phyloP scores from a whole-genome alignment of 2,888 invertebrate species.

The Cenopis cana region DNA sequence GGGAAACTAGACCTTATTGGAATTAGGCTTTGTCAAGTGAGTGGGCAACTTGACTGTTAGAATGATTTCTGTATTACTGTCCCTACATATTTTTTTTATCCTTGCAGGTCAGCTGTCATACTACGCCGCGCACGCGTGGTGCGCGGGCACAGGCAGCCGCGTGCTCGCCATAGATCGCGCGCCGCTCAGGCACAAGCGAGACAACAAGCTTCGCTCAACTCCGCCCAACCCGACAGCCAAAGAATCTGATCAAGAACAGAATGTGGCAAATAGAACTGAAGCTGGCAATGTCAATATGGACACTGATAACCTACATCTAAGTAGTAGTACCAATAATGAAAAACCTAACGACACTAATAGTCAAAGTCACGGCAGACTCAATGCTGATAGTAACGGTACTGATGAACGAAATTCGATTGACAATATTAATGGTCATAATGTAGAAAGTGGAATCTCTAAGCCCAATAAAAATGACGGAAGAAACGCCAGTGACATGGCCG shows the following conservation, averaged over 20 bases:
- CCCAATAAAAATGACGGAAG: not conserved
- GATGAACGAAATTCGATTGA: not conserved
- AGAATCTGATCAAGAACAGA: not conserved
- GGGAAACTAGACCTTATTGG: no score
- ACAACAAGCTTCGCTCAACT: constrained; percentile 67
- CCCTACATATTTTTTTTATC: no score
- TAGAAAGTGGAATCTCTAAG: not conserved
- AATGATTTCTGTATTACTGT: no score
- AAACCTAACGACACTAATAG: not conserved
- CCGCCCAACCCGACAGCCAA: constrained; percentile 25
- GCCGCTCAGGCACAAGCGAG: constrained; percentile 92
- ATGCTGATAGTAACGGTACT: not conserved
- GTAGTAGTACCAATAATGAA: not conserved
- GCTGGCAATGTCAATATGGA: not conserved
- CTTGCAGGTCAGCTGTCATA: constrained; percentile 90
- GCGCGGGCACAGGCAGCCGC: constrained; percentile 76
- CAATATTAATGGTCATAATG: not conserved
- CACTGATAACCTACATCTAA: not conserved
- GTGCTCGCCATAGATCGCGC: constrained; percentile 92
- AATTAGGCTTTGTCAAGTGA: no score
- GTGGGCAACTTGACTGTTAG: no score
- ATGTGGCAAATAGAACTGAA: not conserved
- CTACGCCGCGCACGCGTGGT: constrained; percentile 88
- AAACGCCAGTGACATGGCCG: not conserved
- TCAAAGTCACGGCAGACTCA: not conserved